Base-by-base conservation (phyloP, 2,113 vertebrate species). In the Rhombomys opimus region DNA sequence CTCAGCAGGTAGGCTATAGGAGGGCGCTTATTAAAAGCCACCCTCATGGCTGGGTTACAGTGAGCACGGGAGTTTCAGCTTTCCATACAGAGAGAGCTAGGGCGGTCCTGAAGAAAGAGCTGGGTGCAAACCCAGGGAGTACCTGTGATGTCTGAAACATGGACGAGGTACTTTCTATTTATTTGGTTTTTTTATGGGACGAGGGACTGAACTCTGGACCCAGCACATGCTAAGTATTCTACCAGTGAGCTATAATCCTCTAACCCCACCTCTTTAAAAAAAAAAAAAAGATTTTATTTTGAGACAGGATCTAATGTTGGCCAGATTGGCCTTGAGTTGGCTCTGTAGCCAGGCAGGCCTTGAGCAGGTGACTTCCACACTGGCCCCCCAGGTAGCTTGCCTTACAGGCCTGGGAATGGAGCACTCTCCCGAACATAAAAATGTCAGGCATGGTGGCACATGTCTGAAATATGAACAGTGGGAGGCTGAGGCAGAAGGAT, bases 71-170 rank as follows among this genome's bases (percentile, higher is more conserved):
- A n/a, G 20, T 57, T 2, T 20, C 0, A 18, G 84, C 11, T 25
- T 32, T 32, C 3, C 1, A 5, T 1, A 17, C 5, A 7, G 15
- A 20, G 0, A 27, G 23, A 18, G 65, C 25, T 7, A 13, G 14
- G 38, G 63, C 5, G 2, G 35, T 17, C 3, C 52, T 13, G 4
- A 4, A 30, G n/a, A 25, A 63, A 22, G 0, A 10, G 59, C 0
- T 0, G 22, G 3, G 63, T 11, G 17, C 1, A 18, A 6, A 2
- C 3, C 1, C 32, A 61, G 18, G 13, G 81, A 1, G 4, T n/a
- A 20, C 35, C 11, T 82, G 87, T 1, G 13, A 1, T 1, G 1
- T 1, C 0, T 0, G 41, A 78, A 9, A 76, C 17, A 3, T 0
- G 2, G 52, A 23, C 41, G 61, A 5, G 2, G 27, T 35, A 1